Conservation (phyloP, 2,797 vertebrate genomes). For the Xerus rutilus region DNA sequence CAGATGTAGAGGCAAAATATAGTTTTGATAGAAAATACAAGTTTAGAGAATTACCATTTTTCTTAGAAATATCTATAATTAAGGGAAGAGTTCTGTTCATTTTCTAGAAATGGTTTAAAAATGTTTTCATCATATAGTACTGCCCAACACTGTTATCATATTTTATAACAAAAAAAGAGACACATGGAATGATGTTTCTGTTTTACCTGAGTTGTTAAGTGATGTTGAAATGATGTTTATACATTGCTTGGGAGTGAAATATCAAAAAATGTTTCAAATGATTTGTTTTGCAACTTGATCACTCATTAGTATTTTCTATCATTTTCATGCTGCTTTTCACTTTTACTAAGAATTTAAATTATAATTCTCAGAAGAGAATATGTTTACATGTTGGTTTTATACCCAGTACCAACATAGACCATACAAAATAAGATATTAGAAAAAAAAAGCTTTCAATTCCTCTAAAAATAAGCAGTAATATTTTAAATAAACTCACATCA, state of each 20-base stretch:
- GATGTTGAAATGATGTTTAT: not conserved
- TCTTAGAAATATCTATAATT: not conserved
- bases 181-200: conserved; percentile 20
- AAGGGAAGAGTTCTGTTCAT: not conserved
- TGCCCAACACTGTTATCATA: not conserved
- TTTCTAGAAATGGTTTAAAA: conserved; percentile 23
- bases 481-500: conserved; percentile 17
- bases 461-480: not conserved
- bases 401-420: not conserved
- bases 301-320: conserved; percentile 10
- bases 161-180: conserved; percentile 29
- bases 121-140: not conserved
- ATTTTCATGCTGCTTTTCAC: not conserved
- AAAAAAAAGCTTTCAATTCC: not conserved
- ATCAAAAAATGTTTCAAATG: not conserved
- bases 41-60: conserved; percentile 4
- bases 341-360: conserved; percentile 60
- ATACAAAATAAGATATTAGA: not conserved
- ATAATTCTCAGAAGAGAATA: conserved; percentile 1
- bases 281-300: conserved; percentile 1
- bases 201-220: not conserved
- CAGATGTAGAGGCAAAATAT: not conserved
- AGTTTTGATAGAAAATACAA: not conserved
- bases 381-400: not conserved
- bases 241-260: conserved; percentile 8